A percentile compares a stretch with the other conserved stretches of the same genome.
phyloP scores from a whole-genome alignment of 2,113 vertebrate genomes.

The Ariopsis seemanni region DNA sequence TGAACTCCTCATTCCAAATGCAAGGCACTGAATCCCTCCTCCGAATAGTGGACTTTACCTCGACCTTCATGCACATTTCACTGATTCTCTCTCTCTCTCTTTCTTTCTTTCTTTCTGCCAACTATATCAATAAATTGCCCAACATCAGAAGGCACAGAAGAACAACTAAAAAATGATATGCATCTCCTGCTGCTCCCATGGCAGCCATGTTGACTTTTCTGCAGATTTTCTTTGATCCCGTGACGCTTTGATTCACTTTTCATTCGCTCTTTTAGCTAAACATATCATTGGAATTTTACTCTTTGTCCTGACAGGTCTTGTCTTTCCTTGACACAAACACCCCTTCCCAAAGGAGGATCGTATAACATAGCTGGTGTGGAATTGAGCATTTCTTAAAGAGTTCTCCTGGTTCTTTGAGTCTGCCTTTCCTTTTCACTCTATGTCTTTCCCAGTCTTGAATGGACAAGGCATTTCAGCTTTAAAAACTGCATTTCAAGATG shows the following conservation, averaged over 20 bases:
- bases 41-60: slow-evolving; percentile 46
- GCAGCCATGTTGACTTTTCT: slow-evolving; percentile 79
- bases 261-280: slow-evolving; percentile 81
- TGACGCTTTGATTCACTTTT: slow-evolving; percentile 79
- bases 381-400: slow-evolving; percentile 66
- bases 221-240: slow-evolving; percentile 77
- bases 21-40: slow-evolving; percentile 59
- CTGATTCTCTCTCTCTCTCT: slow-evolving; percentile 26
- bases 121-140: slow-evolving; percentile 76
- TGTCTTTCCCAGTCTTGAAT: slow-evolving; percentile 44
- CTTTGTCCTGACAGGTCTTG: slow-evolving; percentile 82
- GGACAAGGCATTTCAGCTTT: slow-evolving; percentile 26
- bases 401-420: slow-evolving; percentile 64
- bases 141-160: slow-evolving; percentile 69
- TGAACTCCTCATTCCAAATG: slow-evolving; percentile 56
- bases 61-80: slow-evolving; percentile 47
- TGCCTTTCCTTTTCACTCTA: slow-evolving; percentile 49
- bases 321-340: slow-evolving; percentile 76
- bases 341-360: slow-evolving; percentile 74
- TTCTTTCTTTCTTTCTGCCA: slow-evolving; percentile 60
- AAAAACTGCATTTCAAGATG: slow-evolving; percentile 32
- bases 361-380: slow-evolving; percentile 59
- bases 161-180: slow-evolving; percentile 77
- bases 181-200: slow-evolving; percentile 80
- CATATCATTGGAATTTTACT: slow-evolving; percentile 80